Base-by-base conservation (phyloP, 30 jellyfish, hydroid and myxozoan genomes). In the Turritopsis rubra region DNA sequence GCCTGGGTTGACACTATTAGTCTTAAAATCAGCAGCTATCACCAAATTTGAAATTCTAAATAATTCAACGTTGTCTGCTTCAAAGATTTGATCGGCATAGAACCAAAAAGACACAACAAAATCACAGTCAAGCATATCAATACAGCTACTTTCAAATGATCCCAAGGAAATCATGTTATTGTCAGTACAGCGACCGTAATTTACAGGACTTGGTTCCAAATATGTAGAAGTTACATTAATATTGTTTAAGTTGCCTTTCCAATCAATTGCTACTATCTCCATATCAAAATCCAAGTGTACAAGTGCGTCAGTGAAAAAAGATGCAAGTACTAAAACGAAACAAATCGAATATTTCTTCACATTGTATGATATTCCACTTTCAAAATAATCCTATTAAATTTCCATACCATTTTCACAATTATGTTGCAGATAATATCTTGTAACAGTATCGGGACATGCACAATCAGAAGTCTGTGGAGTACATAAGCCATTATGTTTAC, bases 381-480 rank as follows among this genome's bases (percentile, higher is more conserved):
- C n/a, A 41, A 3, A 41, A 41, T 13, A 3, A 41, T 41, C 60
- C 5, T 13, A 3, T 41, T 7, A 68, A 7, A 9, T 68, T n/a
- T n/a, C 28, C 21, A 7, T 68, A 68, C 77, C 30, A 7, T 68
- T 68, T 9, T 68, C 21, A 19, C 77, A 68, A 27, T 68, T 68
- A 27, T 19, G 16, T 68, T 27, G 77, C 9, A 7, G 16, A 68
- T 68, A 68, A 19, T 68, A 68, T 68, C 77, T 68, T 68, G 28
- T 27, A 68, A 68, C 77, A 68, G 77, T 68, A n/a, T 68, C 30
- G 21, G 30, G 28, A 27, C 77, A 68, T 0, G 9, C 77, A 68
- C 77, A 68, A 23, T 68, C 77, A 27, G 77, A 23, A 9, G 28
- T 68, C 30, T n/a, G 30, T 68, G 77, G 77, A 68, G 31, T 68